A percentile compares a stretch with the other conserved stretches of the same genome.
These are phyloP conservation scores for Chlorodrepanis virens DNA, from an alignment of 2,113 vertebrate genomes.

Conservation along the genomic window DNA sequence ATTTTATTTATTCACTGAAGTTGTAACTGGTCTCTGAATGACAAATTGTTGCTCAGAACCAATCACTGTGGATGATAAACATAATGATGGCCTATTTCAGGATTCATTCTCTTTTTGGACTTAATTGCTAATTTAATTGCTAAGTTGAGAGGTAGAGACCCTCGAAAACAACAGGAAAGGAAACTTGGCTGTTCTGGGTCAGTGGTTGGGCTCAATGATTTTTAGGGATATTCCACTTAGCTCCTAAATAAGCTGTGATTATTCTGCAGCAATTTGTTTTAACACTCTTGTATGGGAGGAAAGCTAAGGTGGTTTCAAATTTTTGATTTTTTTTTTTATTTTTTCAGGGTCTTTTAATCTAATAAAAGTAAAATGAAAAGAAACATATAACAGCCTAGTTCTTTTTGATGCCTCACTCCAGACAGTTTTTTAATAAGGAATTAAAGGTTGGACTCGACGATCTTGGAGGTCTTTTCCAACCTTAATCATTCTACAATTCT, in stretches of 20 bases:
- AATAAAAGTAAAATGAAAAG: not conserved
- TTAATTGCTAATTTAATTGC: not conserved
- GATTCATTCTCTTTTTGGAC: not conserved
- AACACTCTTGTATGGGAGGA: not conserved
- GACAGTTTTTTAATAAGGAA: not conserved
- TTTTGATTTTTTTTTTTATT: not conserved
- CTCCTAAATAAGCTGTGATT: not conserved
- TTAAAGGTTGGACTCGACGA: not conserved
- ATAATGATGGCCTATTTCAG: rapidly evolving
- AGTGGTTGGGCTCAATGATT: not conserved
- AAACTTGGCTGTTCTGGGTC: not conserved
- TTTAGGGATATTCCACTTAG: not conserved
- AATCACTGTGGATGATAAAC: not conserved
- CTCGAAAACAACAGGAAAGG: not conserved
- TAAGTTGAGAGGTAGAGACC: not conserved
- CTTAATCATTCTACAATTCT: not conserved
- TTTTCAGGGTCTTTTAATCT: not conserved
- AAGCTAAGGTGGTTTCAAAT: not conserved
- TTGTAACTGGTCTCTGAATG: not conserved
- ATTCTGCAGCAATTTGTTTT: not conserved
- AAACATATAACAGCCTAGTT: too few relatives aligned
- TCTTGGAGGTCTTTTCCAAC: not conserved
- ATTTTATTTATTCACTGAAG: not conserved
- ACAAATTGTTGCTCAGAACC: not conserved
- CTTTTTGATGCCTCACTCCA: not conserved